Conservation (phyloP, 2,113 vertebrate genomes). For the Etheostoma cragini region DNA sequence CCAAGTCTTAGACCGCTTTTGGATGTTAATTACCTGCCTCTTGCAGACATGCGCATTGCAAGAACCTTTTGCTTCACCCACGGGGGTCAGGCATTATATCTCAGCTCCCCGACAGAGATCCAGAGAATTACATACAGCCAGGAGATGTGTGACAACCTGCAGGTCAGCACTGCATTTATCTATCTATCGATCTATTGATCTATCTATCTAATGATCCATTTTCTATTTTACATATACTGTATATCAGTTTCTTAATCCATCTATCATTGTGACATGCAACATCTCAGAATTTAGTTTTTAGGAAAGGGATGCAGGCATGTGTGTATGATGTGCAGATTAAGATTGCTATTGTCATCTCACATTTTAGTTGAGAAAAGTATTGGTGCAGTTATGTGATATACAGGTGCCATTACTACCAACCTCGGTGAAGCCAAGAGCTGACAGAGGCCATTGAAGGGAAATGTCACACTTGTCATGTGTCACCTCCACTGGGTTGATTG, state of each 20-base stretch:
- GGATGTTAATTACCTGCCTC: constrained; percentile 94
- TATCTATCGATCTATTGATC: background rate
- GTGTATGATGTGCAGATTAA: background rate
- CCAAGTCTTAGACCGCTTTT: constrained; percentile 96
- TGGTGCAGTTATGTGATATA: constrained; percentile 8
- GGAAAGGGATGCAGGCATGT: background rate
- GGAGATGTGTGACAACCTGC: constrained; percentile 97
- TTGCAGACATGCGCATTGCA: constrained; percentile 97
- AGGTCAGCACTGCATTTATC: constrained; percentile 84
- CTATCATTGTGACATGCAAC: background rate
- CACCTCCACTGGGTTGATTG: constrained; percentile 54
- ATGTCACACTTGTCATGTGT: constrained; percentile 71
- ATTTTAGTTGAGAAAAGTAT: constrained; percentile 4
- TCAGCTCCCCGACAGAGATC: constrained; percentile 97
- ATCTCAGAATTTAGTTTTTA: background rate
- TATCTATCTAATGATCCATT: background rate
- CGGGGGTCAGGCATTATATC: constrained; percentile 94
- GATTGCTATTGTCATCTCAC: background rate
- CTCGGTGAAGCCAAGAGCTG: constrained; percentile 12
- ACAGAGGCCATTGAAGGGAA: constrained; percentile 52
- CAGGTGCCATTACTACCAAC: constrained; percentile 12
- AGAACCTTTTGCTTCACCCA: constrained; percentile 98
- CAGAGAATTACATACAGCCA: constrained; percentile 98
- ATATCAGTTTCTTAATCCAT: background rate
- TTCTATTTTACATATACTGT: background rate